Conservation (phyloP, 1,140 invertebrate genomes). For the Gerris buenoi region DNA sequence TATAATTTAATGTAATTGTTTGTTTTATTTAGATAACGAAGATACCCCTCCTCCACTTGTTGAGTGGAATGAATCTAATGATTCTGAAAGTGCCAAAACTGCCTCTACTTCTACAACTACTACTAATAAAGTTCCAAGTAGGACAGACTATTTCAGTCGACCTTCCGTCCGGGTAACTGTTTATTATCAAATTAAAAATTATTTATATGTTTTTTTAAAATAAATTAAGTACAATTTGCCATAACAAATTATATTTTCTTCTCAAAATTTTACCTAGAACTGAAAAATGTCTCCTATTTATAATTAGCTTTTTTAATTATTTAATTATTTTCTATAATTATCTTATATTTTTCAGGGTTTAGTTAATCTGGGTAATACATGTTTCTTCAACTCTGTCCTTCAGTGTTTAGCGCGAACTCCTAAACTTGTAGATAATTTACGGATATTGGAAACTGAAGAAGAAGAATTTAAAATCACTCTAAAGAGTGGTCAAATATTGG, state of each 20-base stretch:
- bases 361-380: conserved; percentile 83
- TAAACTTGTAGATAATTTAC: conserved; percentile 53
- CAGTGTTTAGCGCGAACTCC: conserved; percentile 80
- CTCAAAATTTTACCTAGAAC: no score
- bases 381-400: conserved; percentile 91
- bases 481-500: conserved; percentile 36
- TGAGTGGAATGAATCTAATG: neutral
- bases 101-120: neutral
- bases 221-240: no score
- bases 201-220: no score
- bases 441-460: conserved; percentile 48
- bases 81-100: neutral
- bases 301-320: no score
- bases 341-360: conserved; percentile 40
- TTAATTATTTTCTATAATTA: no score
- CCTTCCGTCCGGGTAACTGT: neutral
- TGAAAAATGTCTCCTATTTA: no score
- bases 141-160: no score
- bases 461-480: conserved; percentile 52
- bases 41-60: neutral
- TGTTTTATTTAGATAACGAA: no score
- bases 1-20: no score
- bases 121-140: neutral
- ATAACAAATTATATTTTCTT: no score
- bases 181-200: no score